Base-by-base conservation (phyloP, 2,113 vertebrate species). In the Sinocyclocheilus grahami region DNA sequence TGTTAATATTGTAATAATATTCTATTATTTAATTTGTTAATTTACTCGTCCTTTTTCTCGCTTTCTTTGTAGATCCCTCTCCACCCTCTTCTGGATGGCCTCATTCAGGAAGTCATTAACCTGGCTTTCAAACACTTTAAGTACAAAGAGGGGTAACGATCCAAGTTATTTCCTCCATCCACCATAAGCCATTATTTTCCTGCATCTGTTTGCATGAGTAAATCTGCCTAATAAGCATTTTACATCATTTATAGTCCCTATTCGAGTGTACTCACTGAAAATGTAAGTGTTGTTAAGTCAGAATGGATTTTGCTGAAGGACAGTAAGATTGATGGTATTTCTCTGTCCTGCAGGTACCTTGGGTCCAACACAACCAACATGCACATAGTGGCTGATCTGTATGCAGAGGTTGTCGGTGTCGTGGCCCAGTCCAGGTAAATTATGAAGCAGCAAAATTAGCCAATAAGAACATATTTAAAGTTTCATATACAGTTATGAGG, bases 51-150 rank as follows among this genome's bases (percentile, higher is more conserved):
- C 20, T 82, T 42, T 22, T 39, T 83, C 69, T 24, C 22, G 82
- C 69, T 37, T 37, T 77, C 42, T 86, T 39, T 83, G 30, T 78
- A 99, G 98, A 98, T 99, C 93, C 97, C 97, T n/a, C 96, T 99
- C 87, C 98, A 99, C 93, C 98, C 98, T 91, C 96, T 99, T 87
- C 95, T 98, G 93, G 98, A 99, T 92, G 96, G 95, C 92, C 96
- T 99, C 88, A 97, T 99, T 92, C 97, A 99, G 87, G 98, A 99
- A 93, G 96, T 99, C 89, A 96, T 98, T 92, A 99, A 98, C 92
- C 92, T 99, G 95, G 96, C 98, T 83, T 99, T 99, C 92, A 99
- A 97, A 94, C 98, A 99, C 96, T 99, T 99, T 95, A 99, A 97
- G 93, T 99, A 98, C 92, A 99, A 98, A 93, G 98, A 99, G 95